Percentiles rank a stretch among this genome's conserved stretches.
phyloP scores from a whole-genome alignment of 1,140 invertebrate species.

The Euglossa dilemma region DNA sequence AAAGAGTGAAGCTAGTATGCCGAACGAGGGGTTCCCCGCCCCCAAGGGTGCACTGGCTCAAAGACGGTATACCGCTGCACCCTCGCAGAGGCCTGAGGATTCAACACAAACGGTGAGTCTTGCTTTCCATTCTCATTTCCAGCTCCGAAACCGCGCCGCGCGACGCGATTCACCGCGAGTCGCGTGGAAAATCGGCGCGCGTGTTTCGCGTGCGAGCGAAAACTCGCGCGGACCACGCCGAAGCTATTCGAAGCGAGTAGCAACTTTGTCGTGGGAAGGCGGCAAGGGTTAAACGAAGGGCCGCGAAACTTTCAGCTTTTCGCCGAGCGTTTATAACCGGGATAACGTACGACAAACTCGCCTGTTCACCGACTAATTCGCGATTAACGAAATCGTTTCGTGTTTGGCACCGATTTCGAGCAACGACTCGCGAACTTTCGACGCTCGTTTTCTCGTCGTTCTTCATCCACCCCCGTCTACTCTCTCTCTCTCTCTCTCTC shows the following conservation, averaged over 20 bases:
- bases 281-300: not conserved
- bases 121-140: not conserved
- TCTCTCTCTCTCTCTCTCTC: no score
- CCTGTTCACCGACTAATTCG: constrained; percentile 13
- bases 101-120: constrained; percentile 80
- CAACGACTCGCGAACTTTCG: constrained; percentile 29
- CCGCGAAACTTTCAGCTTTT: not conserved
- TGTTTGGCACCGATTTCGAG: constrained; percentile 40
- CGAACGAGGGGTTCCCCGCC: constrained; percentile 86
- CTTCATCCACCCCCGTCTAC: constrained; percentile 2
- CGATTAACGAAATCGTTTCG: constrained; percentile 24
- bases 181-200: not conserved
- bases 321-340: not conserved
- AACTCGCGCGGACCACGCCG: not conserved
- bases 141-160: not conserved
- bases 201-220: constrained; percentile 22
- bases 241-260: not conserved
- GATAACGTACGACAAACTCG: constrained; percentile 10
- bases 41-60: constrained; percentile 88
- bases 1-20: constrained; percentile 86
- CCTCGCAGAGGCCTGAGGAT: constrained; percentile 82
- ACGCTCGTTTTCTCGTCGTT: constrained; percentile 15
- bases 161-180: not conserved
- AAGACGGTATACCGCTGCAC: constrained; percentile 86
- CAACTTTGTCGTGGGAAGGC: not conserved